Conservation (phyloP, 2,797 vertebrate genomes). For the Pipistrellus nathusii region DNA sequence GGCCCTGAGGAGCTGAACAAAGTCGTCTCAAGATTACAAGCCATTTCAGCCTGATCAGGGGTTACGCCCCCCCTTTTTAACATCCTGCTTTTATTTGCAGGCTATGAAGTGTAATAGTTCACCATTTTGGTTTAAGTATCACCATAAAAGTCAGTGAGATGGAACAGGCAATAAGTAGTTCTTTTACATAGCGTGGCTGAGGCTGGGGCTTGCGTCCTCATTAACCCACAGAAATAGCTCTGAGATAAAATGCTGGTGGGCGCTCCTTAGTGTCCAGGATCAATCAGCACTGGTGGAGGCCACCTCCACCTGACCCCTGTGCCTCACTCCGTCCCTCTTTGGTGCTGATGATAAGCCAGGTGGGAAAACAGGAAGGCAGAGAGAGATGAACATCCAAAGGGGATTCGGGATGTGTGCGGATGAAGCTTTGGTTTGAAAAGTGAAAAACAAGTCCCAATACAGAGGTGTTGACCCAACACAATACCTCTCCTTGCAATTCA, state of each 20-base stretch:
- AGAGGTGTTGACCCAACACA: not conserved
- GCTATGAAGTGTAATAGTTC: slow-evolving; percentile 91
- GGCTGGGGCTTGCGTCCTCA: slow-evolving; percentile 85
- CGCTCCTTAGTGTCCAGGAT: not conserved
- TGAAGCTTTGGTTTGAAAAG: not conserved
- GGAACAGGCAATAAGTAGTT: slow-evolving; percentile 90
- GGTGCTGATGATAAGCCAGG: not conserved
- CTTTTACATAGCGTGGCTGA: slow-evolving; percentile 88
- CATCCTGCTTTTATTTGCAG: slow-evolving; percentile 90
- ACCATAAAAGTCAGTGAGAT: slow-evolving; percentile 91
- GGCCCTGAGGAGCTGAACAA: slow-evolving; percentile 75
- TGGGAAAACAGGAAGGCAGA: not conserved
- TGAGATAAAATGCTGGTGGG: slow-evolving; percentile 69
- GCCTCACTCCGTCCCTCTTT: not conserved
- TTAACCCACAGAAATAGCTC: slow-evolving; percentile 84
- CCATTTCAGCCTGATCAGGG: slow-evolving; percentile 86
- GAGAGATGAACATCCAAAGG: not conserved
- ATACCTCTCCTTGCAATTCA: not conserved
- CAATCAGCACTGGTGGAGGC: rapidly evolving
- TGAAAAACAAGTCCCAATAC: not conserved
- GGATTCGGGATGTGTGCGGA: not conserved
- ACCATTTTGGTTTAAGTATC: slow-evolving; percentile 91
- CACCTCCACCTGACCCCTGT: not conserved
- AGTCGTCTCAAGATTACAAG: slow-evolving; percentile 86
- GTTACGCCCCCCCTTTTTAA: slow-evolving; percentile 89